A percentile compares a stretch with the other conserved stretches of the same genome.
Conservation (phyloP, 2,797 vertebrate species). For the Lepus oiostolus region DNA sequence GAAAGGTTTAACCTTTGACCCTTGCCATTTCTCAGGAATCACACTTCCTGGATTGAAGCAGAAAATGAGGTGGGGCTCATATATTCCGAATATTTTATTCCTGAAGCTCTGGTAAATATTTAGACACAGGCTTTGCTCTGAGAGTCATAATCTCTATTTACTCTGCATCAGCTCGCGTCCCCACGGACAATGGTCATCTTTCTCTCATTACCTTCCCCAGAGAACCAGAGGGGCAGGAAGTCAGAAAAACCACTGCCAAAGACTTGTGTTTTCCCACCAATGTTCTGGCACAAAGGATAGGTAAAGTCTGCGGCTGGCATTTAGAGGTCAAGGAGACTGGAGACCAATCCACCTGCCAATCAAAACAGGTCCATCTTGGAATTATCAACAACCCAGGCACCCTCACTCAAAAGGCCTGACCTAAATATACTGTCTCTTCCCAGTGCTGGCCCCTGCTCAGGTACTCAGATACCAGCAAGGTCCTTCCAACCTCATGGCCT, state of each 20-base stretch:
- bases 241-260: slow-evolving; percentile 28
- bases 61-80: slow-evolving; percentile 7
- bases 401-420: not conserved
- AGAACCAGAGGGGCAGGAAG: slow-evolving; percentile 9
- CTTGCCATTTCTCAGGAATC: not conserved
- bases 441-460: not conserved
- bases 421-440: not conserved
- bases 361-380: not conserved
- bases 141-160: slow-evolving; percentile 62
- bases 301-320: not conserved
- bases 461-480: not conserved
- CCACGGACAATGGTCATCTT: slow-evolving; percentile 63
- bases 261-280: slow-evolving; percentile 31
- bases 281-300: not conserved
- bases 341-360: not conserved
- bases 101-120: slow-evolving; percentile 70
- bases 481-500: not conserved
- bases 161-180: not conserved
- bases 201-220: slow-evolving; percentile 51
- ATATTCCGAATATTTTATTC: slow-evolving; percentile 55
- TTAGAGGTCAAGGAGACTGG: not conserved
- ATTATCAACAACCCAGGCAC: not conserved
- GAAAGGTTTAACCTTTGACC: slow-evolving; percentile 41
- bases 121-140: slow-evolving; percentile 44
- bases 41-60: slow-evolving; percentile 45